Evolutionary conservation across 92 coral and sea anemone genomes (phyloP).

Genomic region (Blastomussa wellsi): DNA sequence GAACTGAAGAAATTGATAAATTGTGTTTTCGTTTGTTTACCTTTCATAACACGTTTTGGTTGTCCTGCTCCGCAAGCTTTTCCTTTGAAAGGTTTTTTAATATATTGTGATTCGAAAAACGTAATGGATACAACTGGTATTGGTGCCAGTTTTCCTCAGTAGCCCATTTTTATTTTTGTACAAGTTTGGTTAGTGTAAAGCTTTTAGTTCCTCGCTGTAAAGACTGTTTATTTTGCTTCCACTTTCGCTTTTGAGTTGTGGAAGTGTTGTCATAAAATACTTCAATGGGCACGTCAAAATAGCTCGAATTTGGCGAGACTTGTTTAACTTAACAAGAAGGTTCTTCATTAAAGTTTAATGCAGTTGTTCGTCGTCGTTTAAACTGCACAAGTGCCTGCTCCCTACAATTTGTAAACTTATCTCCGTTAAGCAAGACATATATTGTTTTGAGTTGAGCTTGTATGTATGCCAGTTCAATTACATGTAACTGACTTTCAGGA

Average conservation of each 20-base stretch:
- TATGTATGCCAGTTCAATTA: too few species aligned
- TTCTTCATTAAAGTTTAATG: constrained; percentile 38
- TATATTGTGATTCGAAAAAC: background rate
- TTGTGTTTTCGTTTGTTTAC: constrained; percentile 44
- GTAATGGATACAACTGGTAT: background rate
- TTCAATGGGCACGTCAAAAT: constrained; percentile 10
- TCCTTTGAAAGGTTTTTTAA: background rate
- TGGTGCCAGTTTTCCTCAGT: background rate
- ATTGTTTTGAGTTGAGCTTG: background rate
- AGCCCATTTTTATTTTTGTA: background rate
- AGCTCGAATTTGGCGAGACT: background rate
- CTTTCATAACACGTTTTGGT: constrained; percentile 30
- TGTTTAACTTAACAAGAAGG: constrained; percentile 20
- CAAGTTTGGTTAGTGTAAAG: background rate
- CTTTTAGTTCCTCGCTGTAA: background rate
- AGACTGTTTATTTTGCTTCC: background rate
- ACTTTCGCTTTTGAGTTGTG: constrained; percentile 11
- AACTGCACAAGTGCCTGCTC: background rate
- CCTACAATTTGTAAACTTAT: background rate
- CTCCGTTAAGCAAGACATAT: background rate
- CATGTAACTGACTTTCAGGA: background rate
- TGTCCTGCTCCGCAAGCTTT: background rate
- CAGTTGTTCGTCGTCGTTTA: background rate
- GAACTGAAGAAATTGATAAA: constrained; percentile 8
- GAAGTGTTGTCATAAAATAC: background rate